Evolutionary conservation across 2,888 invertebrate species (phyloP).

Genomic region (Hypomecis punctinalis): DNA sequence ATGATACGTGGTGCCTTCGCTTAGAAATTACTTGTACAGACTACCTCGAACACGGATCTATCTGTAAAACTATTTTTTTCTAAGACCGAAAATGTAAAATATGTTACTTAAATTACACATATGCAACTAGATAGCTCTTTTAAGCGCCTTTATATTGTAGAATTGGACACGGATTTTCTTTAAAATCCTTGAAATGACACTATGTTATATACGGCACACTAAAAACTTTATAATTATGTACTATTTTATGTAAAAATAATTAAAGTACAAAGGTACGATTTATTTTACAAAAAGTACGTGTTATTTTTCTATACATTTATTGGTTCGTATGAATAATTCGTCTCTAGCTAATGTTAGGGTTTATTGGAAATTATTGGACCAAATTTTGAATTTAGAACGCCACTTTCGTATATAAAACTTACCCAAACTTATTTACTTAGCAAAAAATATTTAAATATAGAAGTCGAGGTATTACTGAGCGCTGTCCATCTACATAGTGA

Average conservation of each 20-base stretch:
- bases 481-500: too few relatives aligned
- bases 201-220: too few relatives aligned
- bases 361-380: conserved; percentile 38
- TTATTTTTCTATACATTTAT: conserved; percentile 2
- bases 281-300: conserved; percentile 1
- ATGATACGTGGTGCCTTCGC: neutral
- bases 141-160: too few relatives aligned
- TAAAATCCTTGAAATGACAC: too few relatives aligned
- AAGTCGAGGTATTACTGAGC: too few relatives aligned
- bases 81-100: neutral
- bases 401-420: neutral
- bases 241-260: too few relatives aligned
- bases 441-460: too few relatives aligned
- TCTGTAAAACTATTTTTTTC: neutral
- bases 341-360: conserved; percentile 39
- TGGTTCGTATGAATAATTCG: conserved; percentile 36
- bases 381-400: conserved; percentile 8
- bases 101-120: neutral
- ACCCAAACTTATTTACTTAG: too few relatives aligned
- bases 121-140: too few relatives aligned
- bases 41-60: conserved; percentile 20
- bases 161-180: too few relatives aligned
- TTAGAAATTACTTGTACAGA: neutral
- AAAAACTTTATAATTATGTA: neutral
- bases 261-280: neutral